These are phyloP conservation scores for Hoplias malabaricus DNA, from an alignment of 2,113 vertebrate genomes.

Conservation along the genomic window DNA sequence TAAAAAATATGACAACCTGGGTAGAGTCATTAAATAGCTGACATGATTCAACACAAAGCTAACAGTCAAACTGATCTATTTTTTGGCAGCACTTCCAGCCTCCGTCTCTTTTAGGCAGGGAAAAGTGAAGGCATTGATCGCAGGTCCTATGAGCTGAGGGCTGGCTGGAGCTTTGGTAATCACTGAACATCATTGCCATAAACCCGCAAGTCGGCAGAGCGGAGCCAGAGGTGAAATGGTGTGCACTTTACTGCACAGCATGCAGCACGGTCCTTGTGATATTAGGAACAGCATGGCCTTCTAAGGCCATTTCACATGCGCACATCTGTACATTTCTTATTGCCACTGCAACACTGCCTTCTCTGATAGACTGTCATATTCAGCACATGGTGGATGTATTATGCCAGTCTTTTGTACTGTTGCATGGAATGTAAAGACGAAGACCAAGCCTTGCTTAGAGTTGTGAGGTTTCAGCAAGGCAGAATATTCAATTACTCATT, in stretches of 20 bases:
- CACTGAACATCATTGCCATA: background rate
- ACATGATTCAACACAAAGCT: conserved; percentile 71
- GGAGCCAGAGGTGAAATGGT: conserved; percentile 18
- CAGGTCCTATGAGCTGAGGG: background rate
- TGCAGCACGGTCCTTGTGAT: conserved; percentile 20
- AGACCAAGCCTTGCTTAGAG: background rate
- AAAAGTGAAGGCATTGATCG: conserved; percentile 23
- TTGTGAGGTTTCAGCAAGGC: too few relatives aligned
- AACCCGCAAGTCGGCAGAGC: background rate
- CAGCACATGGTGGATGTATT: background rate
- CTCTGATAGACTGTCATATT: conserved; percentile 9
- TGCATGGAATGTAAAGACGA: background rate
- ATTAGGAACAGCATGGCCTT: conserved; percentile 7
- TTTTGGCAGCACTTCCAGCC: conserved; percentile 1
- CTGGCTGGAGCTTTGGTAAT: conserved; percentile 20
- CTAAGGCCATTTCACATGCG: conserved; percentile 14
- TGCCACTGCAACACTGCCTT: conserved; percentile 8
- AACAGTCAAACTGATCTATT: conserved; percentile 52
- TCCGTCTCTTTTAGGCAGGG: conserved; percentile 5
- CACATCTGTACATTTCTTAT: conserved; percentile 7
- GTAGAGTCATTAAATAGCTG: conserved; percentile 35
- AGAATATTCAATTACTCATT: too few relatives aligned
- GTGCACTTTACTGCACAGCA: conserved; percentile 33
- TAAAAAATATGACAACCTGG: conserved; percentile 49
- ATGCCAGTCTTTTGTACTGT: background rate